Conservation (phyloP, 2,797 vertebrate species). For the Catharus ustulatus region DNA sequence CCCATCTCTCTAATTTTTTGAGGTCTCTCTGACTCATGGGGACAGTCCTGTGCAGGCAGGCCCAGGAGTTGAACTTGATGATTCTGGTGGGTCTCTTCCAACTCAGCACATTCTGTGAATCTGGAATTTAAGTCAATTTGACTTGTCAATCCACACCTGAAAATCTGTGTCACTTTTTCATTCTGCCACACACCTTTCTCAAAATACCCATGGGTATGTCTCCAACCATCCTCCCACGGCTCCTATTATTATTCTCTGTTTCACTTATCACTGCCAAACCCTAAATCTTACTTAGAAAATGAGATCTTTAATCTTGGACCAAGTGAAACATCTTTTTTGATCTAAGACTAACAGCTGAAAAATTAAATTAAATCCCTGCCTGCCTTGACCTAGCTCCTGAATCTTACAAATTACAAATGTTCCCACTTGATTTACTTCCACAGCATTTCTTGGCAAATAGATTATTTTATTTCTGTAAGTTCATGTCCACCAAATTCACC, state of each 20-base stretch:
- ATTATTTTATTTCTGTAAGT: not conserved
- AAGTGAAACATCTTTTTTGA: not conserved
- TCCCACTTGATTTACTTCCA: not conserved
- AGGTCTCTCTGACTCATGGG: not conserved
- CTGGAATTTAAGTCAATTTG: not conserved
- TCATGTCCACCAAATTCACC: not conserved
- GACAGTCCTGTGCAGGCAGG: not conserved
- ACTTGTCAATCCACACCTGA: not conserved
- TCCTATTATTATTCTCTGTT: not conserved
- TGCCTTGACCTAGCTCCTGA: not conserved
- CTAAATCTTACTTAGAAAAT: not conserved
- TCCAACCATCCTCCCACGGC: not conserved
- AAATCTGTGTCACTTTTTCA: not conserved
- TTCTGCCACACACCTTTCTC: not conserved
- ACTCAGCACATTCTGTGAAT: not conserved
- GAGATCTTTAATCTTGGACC: not conserved
- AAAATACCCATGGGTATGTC: not conserved
- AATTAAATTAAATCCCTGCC: not conserved
- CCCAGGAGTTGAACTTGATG: not conserved
- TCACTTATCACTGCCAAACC: not conserved
- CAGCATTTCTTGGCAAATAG: fast-evolving
- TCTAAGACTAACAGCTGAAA: not conserved
- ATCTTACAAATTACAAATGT: not conserved
- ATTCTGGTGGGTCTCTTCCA: not conserved
- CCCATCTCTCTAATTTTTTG: not conserved